These are phyloP conservation scores for Eubucco bourcierii DNA, from an alignment of 2,113 vertebrate genomes.

Conservation along the genomic window DNA sequence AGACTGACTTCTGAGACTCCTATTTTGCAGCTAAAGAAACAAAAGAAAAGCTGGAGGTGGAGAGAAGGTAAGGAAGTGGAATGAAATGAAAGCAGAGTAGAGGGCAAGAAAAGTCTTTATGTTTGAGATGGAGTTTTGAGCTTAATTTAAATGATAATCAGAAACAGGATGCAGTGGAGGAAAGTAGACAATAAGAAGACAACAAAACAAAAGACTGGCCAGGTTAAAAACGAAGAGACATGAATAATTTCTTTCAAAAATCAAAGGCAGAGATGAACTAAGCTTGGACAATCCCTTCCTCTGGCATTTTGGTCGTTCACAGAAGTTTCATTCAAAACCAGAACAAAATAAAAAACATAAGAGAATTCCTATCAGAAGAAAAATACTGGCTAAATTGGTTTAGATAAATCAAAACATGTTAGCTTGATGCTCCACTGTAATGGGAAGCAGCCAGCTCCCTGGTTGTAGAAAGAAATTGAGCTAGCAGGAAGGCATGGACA, in stretches of 20 bases:
- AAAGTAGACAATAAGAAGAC: neutral
- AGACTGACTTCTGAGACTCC: neutral
- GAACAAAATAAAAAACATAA: neutral
- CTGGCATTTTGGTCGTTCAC: neutral
- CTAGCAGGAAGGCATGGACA: neutral
- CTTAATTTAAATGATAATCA: constrained; percentile 41
- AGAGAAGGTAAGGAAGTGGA: neutral
- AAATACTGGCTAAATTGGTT: neutral
- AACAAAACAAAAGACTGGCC: constrained; percentile 17
- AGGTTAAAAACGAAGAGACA: neutral
- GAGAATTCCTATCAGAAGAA: neutral
- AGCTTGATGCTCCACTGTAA: neutral
- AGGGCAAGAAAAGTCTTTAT: neutral
- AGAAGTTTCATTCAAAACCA: neutral
- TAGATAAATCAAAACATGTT: neutral
- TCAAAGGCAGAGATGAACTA: neutral
- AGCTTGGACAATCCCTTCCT: neutral
- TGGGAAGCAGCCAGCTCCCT: neutral
- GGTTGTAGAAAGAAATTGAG: neutral
- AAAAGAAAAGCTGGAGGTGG: neutral
- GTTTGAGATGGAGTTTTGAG: neutral
- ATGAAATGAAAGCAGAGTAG: neutral
- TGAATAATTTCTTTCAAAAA: neutral
- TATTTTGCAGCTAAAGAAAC: constrained; percentile 14
- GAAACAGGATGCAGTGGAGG: neutral